Conservation (phyloP, 2,888 invertebrate genomes). For the Rhagophthalmus giganteus region DNA sequence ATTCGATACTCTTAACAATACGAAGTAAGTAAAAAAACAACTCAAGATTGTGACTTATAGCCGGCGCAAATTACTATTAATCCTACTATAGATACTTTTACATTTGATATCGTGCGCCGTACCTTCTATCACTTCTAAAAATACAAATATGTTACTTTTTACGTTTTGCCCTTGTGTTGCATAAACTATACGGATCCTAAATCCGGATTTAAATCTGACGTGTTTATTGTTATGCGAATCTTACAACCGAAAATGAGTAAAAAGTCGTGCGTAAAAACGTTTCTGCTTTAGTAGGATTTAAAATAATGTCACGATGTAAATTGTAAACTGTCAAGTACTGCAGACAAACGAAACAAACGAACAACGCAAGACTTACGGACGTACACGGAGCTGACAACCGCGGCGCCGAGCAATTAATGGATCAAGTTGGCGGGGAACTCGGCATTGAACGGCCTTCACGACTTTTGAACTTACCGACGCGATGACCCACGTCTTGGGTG, state of each 20-base stretch:
- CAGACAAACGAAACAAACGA: slow-evolving; percentile 18
- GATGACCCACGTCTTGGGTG: slow-evolving; percentile 25
- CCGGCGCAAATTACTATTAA: slow-evolving; percentile 22
- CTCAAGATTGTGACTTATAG: slow-evolving; percentile 17
- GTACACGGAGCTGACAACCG: slow-evolving; percentile 24
- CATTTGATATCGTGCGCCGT: slow-evolving; percentile 14
- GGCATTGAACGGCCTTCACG: slow-evolving; percentile 39
- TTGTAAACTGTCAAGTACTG: slow-evolving; percentile 17
- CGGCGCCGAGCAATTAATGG: slow-evolving; percentile 36
- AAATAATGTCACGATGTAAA: slow-evolving; percentile 17
- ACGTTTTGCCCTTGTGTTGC: slow-evolving; percentile 12
- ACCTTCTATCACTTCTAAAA: slow-evolving; percentile 5
- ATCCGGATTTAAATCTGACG: slow-evolving; percentile 18
- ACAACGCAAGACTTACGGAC: slow-evolving; percentile 21
- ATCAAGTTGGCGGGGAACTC: slow-evolving; percentile 31
- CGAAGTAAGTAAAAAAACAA: slow-evolving; percentile 9
- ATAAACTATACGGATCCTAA: slow-evolving; percentile 18
- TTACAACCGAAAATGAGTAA: slow-evolving; percentile 11
- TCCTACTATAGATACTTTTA: slow-evolving; percentile 20
- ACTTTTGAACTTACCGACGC: slow-evolving; percentile 32
- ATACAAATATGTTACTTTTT: slow-evolving; percentile 1
- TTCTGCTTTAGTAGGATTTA: slow-evolving; percentile 13
- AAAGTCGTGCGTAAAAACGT: neutral
- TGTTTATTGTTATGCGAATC: slow-evolving; percentile 20
- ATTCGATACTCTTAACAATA: slow-evolving; percentile 11